phyloP scores from a whole-genome alignment of 2,113 vertebrate species.

The Varanus komodoensis region DNA sequence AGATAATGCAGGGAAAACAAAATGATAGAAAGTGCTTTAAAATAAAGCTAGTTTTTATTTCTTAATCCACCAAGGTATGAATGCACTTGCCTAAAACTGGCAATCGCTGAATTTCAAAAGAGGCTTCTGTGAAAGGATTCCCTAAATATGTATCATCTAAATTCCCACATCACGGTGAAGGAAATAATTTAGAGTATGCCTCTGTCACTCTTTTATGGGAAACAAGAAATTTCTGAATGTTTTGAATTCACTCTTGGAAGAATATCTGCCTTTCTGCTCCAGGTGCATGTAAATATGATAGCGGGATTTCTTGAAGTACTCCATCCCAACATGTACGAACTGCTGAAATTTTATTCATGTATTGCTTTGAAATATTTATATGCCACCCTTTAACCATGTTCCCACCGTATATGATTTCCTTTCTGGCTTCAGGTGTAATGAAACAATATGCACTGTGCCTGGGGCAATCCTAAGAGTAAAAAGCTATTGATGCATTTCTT shows the following conservation, averaged over 20 bases:
- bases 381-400: background rate
- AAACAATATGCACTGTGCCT: background rate
- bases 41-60: background rate
- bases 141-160: background rate
- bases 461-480: background rate
- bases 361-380: conserved; percentile 1
- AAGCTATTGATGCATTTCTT: background rate
- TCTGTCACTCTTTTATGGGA: background rate
- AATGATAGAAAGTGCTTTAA: background rate
- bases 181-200: background rate
- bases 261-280: background rate
- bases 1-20: background rate
- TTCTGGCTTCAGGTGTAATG: background rate
- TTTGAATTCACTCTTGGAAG: background rate
- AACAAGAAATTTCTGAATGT: background rate
- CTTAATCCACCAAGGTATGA: background rate
- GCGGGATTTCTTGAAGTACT: background rate
- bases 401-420: background rate
- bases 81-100: background rate
- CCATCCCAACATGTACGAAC: background rate
- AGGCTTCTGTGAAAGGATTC: background rate
- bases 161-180: background rate
- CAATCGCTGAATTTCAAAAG: background rate
- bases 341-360: background rate
- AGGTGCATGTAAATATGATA: background rate